Evolutionary conservation across 2,888 invertebrate species (phyloP).

Genomic region (Agonopterix arenella): DNA sequence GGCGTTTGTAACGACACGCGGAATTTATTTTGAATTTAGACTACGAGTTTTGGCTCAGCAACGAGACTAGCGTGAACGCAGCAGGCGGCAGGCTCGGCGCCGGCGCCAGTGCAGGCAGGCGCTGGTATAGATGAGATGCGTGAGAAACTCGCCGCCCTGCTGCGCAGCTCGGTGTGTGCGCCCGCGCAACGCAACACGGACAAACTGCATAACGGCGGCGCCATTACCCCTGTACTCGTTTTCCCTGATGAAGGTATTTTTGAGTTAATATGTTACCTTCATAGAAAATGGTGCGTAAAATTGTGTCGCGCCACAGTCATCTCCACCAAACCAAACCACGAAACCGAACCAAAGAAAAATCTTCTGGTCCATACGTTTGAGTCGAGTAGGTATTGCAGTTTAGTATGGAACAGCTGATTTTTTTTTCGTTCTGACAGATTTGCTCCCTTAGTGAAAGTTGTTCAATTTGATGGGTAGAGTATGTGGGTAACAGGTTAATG

Average conservation of each 20-base stretch:
- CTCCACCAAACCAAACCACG: too few species aligned
- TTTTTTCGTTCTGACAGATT: too few species aligned
- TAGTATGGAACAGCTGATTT: too few species aligned
- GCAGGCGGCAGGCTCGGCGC: constrained; percentile 18
- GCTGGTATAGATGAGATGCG: constrained; percentile 67
- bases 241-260: constrained; percentile 53
- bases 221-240: constrained; percentile 49
- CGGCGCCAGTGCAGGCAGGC: constrained; percentile 39
- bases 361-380: too few species aligned
- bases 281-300: too few species aligned
- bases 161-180: constrained; percentile 53
- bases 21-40: constrained; percentile 31
- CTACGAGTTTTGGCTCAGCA: constrained; percentile 20
- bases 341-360: too few species aligned
- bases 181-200: constrained; percentile 41
- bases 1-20: constrained; percentile 23
- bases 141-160: constrained; percentile 58
- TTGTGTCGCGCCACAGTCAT: too few species aligned
- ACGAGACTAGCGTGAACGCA: constrained; percentile 16
- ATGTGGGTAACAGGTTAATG: too few species aligned
- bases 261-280: too few species aligned
- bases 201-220: constrained; percentile 56
- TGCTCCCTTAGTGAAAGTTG: too few species aligned
- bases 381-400: too few species aligned
- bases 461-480: too few species aligned